Evolutionary conservation across 2,113 vertebrate species (phyloP).

Genomic region (Equus przewalskii): DNA sequence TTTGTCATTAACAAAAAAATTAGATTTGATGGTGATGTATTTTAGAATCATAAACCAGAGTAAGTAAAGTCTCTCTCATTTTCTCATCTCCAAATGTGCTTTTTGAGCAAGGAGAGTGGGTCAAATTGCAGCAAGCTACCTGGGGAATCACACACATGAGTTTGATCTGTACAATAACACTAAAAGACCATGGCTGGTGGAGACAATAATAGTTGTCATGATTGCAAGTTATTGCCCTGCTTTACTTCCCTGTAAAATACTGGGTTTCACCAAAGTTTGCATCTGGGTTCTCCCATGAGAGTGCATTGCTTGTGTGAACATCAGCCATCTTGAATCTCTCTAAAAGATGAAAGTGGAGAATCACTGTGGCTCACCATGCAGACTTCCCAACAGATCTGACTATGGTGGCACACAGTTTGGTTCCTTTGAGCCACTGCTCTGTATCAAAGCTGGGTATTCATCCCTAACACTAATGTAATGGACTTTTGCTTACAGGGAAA

Average conservation of each 20-base stretch:
- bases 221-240: not conserved
- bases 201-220: not conserved
- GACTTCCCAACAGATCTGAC: not conserved
- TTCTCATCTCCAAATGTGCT: not conserved
- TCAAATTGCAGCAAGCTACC: not conserved
- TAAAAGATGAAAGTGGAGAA: not conserved
- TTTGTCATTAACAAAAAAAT: not conserved
- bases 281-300: not conserved
- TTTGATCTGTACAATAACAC: not conserved
- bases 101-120: not conserved
- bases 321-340: not conserved
- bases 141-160: not conserved
- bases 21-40: not conserved
- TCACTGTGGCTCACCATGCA: not conserved
- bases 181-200: not conserved
- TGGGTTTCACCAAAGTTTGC: not conserved
- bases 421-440: not conserved
- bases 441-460: not conserved
- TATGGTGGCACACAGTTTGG: not conserved
- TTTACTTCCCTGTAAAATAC: not conserved
- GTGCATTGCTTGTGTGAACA: not conserved
- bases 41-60: slow-evolving; percentile 4
- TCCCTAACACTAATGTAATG: not conserved
- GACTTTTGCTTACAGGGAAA: not conserved
- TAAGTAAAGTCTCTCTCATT: not conserved